Conservation (phyloP, 2,113 vertebrate genomes). For the Tragelaphus imberbis region DNA sequence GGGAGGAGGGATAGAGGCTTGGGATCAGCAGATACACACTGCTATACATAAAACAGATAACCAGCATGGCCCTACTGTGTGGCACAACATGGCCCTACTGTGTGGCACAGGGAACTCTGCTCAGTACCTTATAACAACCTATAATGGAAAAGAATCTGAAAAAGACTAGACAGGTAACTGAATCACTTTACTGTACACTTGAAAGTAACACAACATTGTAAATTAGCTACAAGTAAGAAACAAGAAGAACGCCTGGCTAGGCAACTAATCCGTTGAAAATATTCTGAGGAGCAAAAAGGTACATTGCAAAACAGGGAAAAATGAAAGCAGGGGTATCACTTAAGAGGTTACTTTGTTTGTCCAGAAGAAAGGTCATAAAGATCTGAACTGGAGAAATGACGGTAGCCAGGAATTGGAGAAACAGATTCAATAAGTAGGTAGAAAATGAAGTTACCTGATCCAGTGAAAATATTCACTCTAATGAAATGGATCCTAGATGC, state of each 20-base stretch:
- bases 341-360: neutral
- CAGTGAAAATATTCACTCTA: neutral
- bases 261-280: neutral
- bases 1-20: neutral
- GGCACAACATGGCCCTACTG: no score
- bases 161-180: neutral
- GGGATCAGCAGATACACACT: neutral
- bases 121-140: neutral
- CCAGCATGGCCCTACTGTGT: fast-evolving
- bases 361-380: neutral
- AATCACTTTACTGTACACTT: neutral
- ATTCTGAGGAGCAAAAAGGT: neutral
- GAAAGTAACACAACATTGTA: neutral
- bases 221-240: neutral
- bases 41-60: neutral
- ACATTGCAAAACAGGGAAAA: neutral
- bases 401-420: neutral
- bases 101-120: neutral
- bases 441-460: neutral
- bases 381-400: neutral
- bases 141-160: neutral
- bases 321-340: neutral
- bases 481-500: neutral
- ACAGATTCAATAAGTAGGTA: neutral
- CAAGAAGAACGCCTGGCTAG: neutral